Conservation (phyloP, 2,797 vertebrate genomes). For the Acipenser ruthenus region DNA sequence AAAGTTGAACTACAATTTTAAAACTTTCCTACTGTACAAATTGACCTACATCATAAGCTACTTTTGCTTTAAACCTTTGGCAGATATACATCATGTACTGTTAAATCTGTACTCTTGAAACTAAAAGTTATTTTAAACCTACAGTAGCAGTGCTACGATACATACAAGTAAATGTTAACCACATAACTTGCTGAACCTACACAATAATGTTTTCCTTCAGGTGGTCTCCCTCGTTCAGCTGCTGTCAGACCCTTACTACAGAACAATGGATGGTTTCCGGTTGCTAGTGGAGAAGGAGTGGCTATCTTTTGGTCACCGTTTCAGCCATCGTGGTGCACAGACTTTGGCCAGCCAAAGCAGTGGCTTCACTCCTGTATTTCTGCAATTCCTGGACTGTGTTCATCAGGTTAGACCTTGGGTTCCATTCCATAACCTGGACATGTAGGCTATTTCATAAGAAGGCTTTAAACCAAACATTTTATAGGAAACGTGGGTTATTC, state of each 20-base stretch:
- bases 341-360: slow-evolving; percentile 82
- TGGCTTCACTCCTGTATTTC: slow-evolving; percentile 83
- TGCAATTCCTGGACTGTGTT: slow-evolving; percentile 94
- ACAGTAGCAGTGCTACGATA: too few relatives aligned
- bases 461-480: too few relatives aligned
- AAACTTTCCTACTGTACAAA: too few relatives aligned
- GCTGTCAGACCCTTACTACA: slow-evolving; percentile 88
- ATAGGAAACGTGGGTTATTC: too few relatives aligned
- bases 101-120: too few relatives aligned
- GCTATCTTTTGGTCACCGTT: slow-evolving; percentile 90
- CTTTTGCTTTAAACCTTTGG: too few relatives aligned
- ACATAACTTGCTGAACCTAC: too few relatives aligned
- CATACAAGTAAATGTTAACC: too few relatives aligned
- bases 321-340: slow-evolving; percentile 87
- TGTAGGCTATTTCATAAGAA: background rate
- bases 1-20: too few relatives aligned
- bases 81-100: too few relatives aligned
- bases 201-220: slow-evolving; percentile 37
- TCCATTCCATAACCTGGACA: background rate
- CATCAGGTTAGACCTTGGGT: slow-evolving; percentile 70
- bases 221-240: slow-evolving; percentile 93
- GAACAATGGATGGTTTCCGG: slow-evolving; percentile 89
- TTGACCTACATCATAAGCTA: too few relatives aligned
- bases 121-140: too few relatives aligned
- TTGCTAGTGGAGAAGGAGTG: slow-evolving; percentile 96